A percentile compares a stretch with the other conserved stretches of the same genome.
Evolutionary conservation across 2,113 vertebrate species (phyloP).

Genomic region (Mastomys coucha): DNA sequence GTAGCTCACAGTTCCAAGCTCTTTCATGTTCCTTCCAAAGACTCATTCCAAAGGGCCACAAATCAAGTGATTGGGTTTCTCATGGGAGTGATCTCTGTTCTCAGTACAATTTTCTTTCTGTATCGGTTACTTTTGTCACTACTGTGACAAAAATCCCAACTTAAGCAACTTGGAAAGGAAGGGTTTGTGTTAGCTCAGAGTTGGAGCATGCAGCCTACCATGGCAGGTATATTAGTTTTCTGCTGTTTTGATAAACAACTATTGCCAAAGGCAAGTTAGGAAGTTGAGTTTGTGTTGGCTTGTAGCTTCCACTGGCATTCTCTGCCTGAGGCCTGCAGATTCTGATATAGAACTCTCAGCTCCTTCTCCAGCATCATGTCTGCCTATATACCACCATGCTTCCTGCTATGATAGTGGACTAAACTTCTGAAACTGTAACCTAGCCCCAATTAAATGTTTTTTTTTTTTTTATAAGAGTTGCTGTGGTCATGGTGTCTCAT

Average conservation of each 20-base stretch:
- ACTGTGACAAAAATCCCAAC: background rate
- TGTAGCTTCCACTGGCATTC: background rate
- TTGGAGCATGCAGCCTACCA: background rate
- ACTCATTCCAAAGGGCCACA: background rate
- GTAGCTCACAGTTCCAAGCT: background rate
- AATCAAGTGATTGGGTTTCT: background rate
- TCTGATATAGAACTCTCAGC: background rate
- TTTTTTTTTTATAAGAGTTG: background rate
- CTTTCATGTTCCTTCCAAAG: background rate
- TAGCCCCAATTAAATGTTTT: background rate
- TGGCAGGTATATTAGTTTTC: background rate
- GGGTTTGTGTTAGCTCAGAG: background rate
- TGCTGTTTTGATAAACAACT: too few relatives aligned
- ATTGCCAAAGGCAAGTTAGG: background rate
- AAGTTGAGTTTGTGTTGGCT: background rate
- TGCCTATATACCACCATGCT: background rate
- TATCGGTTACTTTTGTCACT: background rate
- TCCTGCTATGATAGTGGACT: background rate
- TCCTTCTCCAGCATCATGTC: background rate
- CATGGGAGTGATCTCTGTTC: too few relatives aligned
- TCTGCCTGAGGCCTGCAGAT: background rate
- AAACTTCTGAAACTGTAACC: background rate
- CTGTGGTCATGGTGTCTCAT: background rate
- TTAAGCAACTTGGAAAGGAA: background rate
- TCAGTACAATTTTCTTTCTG: background rate